Base-by-base conservation (phyloP, 2,113 vertebrate genomes). In the Nothoprocta pentlandii region DNA sequence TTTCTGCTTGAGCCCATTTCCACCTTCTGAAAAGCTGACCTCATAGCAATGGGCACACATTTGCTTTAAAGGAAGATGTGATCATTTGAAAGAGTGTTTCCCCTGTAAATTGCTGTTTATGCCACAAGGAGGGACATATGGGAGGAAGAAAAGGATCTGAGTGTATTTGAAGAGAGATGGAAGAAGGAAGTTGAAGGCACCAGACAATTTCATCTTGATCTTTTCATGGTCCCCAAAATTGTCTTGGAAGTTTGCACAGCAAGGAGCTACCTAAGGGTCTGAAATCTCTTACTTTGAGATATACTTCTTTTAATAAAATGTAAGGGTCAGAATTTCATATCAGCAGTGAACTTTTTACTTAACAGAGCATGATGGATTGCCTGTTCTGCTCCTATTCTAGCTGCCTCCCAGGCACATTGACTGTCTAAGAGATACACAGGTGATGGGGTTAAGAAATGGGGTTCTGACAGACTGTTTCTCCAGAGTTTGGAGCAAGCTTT, bases 271-370 rank as follows among this genome's bases (percentile, higher is more conserved):
- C 26, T 63, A 69, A 81, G 70, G 86, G 66, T 88, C 88, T 6
- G 80, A 78, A 96, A 86, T 90, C 84, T 92, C 94, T 95, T 95
- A 76, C 92, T 95, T 94, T 94, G 74, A 84, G 89, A 92, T 63
- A 85, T 95, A 92, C 95, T 92, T 90, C 95, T 80, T 95, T 92
- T 95, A 96, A 95, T 90, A 92, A 96, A 93, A 95, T 87, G 80
- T 88, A 69, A 87, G 91, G 91, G 86, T 96, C 86, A 95, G 86
- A 95, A 93, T 93, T 92, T 91, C 83, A 53, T 14, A 1, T 91
- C 51, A 78, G 85, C 68, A 84, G 74, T 15, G 86, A 89, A 90
- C 78, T 21, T 86, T 81, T 96, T 86, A 82, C 92, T 93, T 92
- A 93, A 92, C 95, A 95, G 89, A 86, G 82, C 90, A 84, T 80